Evolutionary conservation across 2,113 vertebrate species (phyloP).

Genomic region (Amphilophus citrinellus): DNA sequence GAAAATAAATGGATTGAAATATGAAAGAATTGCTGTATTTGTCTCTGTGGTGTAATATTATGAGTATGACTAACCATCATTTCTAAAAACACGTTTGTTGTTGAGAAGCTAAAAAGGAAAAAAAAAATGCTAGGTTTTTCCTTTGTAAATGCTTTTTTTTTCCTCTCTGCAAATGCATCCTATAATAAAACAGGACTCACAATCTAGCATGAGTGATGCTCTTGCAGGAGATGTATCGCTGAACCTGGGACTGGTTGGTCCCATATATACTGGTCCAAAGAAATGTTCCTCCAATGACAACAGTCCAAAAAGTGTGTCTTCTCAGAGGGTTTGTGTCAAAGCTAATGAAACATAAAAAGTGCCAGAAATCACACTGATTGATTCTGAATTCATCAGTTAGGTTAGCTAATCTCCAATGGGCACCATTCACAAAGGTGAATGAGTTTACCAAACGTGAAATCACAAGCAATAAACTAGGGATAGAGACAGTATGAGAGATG

Average conservation of each 20-base stretch:
- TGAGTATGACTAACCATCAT: background rate
- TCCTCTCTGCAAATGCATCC: no score
- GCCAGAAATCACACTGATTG: background rate
- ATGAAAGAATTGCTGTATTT: background rate
- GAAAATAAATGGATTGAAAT: background rate
- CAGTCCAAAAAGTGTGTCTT: slow-evolving; percentile 95
- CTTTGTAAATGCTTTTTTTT: no score
- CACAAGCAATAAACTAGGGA: background rate
- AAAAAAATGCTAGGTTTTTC: no score
- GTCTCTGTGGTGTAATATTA: background rate
- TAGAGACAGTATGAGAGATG: background rate
- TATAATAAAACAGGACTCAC: slow-evolving; percentile 79
- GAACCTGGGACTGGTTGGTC: slow-evolving; percentile 94
- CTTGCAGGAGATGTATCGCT: slow-evolving; percentile 96
- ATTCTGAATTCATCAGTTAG: background rate
- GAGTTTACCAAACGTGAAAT: background rate
- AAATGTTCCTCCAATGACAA: slow-evolving; percentile 89
- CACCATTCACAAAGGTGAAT: background rate
- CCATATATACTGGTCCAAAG: slow-evolving; percentile 91
- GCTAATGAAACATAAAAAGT: slow-evolving; percentile 67
- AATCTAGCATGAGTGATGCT: slow-evolving; percentile 89
- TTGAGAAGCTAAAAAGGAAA: background rate
- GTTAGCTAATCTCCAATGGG: background rate
- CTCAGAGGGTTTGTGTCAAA: slow-evolving; percentile 90
- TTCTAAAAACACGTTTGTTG: background rate